Conservation (phyloP, 2,888 invertebrate species). For the Dermolepida albohirtum region DNA sequence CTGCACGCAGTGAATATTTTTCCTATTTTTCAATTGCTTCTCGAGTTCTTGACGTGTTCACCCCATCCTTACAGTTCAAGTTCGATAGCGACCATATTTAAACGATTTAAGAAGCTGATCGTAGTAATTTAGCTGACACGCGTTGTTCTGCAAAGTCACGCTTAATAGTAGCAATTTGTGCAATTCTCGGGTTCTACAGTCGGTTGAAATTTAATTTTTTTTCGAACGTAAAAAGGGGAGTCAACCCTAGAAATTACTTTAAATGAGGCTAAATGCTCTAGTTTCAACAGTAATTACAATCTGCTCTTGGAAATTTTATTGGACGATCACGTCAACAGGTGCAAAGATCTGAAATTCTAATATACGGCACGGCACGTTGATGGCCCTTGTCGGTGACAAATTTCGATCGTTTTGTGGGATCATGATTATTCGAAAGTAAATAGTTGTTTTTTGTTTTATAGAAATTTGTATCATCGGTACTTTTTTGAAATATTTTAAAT, state of each 20-base stretch:
- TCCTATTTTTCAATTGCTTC: no score
- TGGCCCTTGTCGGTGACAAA: no score
- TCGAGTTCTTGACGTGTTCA: no score
- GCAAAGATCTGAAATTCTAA: conserved; percentile 1
- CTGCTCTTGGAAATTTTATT: conserved; percentile 20
- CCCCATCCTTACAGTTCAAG: no score
- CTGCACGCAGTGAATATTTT: no score
- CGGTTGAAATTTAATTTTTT: conserved; percentile 12
- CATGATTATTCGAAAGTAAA: no score
- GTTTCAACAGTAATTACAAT: conserved; percentile 22
- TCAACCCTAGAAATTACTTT: conserved; percentile 2
- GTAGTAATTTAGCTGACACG: conserved; percentile 23
- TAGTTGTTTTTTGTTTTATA: no score
- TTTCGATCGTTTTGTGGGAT: no score
- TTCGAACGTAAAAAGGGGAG: conserved; percentile 4
- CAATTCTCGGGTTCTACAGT: conserved; percentile 4
- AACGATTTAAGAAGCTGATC: conserved; percentile 25
- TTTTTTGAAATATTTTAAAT: no score
- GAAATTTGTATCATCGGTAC: no score
- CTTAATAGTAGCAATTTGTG: conserved; percentile 27
- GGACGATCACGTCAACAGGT: conserved; percentile 24
- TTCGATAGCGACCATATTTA: conserved; percentile 16
- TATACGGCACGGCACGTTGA: no score
- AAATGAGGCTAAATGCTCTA: conserved; percentile 9
- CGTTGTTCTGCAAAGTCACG: conserved; percentile 1